Percentiles rank a stretch among this genome's conserved stretches.
Conservation (phyloP, 37 sponge, comb jelly and placozoan species). For the Petrosia ficiformis region DNA sequence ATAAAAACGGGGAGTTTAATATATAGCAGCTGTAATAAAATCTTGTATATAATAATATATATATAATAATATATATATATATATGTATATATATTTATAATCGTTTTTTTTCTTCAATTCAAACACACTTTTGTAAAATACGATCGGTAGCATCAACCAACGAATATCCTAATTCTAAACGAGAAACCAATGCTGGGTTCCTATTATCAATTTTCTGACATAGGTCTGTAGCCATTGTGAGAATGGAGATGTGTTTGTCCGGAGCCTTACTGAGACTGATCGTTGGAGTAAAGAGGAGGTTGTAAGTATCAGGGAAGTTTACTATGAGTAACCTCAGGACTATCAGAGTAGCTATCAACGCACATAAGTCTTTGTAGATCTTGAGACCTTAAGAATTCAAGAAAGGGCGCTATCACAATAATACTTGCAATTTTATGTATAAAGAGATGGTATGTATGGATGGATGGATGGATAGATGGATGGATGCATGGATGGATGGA, state of each 20-base stretch:
- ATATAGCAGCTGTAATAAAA: too few species aligned
- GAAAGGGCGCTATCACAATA: background rate
- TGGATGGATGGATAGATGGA: too few species aligned
- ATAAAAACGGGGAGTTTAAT: too few species aligned
- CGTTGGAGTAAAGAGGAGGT: background rate
- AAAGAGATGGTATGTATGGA: background rate
- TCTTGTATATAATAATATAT: too few species aligned
- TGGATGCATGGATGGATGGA: too few species aligned
- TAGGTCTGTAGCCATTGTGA: slow-evolving; percentile 42
- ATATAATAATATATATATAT: too few species aligned
- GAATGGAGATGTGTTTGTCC: background rate
- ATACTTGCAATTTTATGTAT: background rate
- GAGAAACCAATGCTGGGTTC: slow-evolving; percentile 44
- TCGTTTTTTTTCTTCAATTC: too few species aligned
- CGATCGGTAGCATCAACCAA: background rate
- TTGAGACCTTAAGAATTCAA: slow-evolving; percentile 6
- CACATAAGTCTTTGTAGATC: slow-evolving; percentile 5
- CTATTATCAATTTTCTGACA: slow-evolving; percentile 17
- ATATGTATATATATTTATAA: too few species aligned
- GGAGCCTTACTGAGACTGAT: background rate
- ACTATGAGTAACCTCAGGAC: slow-evolving; percentile 23
- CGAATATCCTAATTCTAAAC: slow-evolving; percentile 56
- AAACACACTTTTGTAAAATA: background rate
- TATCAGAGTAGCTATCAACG: slow-evolving; percentile 42
- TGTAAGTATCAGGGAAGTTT: slow-evolving; percentile 3